These are phyloP conservation scores for Epinotia bilunana DNA, from an alignment of 2,888 invertebrate genomes.

Conservation along the genomic window DNA sequence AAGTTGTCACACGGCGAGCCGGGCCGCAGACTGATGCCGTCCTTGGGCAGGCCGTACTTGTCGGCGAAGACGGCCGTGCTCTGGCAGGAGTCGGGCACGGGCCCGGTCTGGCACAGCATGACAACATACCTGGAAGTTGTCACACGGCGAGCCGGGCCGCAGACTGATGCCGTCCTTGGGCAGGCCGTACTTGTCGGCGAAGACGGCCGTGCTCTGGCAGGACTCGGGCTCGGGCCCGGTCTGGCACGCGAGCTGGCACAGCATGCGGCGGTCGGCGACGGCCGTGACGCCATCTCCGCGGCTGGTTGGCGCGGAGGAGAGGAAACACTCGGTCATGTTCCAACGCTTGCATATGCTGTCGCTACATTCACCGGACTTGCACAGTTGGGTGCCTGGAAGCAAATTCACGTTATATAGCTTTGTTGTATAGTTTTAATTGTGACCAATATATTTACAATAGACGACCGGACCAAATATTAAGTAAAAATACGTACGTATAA, in stretches of 20 bases:
- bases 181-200: conserved; percentile 89
- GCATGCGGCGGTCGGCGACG: conserved; percentile 91
- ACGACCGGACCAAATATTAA: no score
- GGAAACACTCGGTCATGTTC: conserved; percentile 97
- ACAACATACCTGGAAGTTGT: conserved; percentile 94
- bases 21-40: conserved; percentile 94
- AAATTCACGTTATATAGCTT: conserved; percentile 54
- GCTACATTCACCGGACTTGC: conserved; percentile 95
- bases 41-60: conserved; percentile 88
- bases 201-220: conserved; percentile 95
- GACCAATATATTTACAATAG: no score
- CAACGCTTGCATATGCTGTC: conserved; percentile 98
- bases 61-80: conserved; percentile 95
- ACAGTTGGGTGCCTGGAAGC: conserved; percentile 88
- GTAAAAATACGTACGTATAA: no score
- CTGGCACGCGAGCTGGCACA: conserved; percentile 99
- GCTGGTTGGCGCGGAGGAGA: conserved; percentile 90
- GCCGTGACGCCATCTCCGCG: conserved; percentile 73
- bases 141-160: conserved; percentile 98
- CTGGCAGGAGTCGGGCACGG: conserved; percentile 88
- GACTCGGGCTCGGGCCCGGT: conserved; percentile 89
- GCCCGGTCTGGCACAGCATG: conserved; percentile 94
- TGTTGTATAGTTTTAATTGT: neutral
- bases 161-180: conserved; percentile 93
- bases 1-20: conserved; percentile 99